Evolutionary conservation across 1,140 invertebrate species (phyloP).

Genomic region (Ptiloglossa arizonensis): DNA sequence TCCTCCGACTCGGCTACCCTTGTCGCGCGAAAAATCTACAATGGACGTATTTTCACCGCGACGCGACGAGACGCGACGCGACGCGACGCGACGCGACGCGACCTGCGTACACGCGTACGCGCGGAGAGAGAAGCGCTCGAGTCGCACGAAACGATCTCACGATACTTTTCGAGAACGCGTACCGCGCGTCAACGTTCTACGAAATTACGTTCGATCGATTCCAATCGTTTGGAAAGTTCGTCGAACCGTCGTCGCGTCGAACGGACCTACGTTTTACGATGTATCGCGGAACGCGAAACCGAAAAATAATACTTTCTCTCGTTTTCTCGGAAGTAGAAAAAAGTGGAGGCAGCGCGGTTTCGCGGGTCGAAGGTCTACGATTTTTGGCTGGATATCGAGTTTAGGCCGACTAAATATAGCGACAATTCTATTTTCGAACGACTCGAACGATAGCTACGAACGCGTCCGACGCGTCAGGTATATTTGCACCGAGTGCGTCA

Average conservation of each 20-base stretch:
- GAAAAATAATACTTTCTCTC: neutral
- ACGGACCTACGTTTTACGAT: too few species aligned
- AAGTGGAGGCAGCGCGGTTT: slow-evolving; percentile 22
- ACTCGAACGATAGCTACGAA: slow-evolving; percentile 68
- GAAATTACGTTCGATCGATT: too few species aligned
- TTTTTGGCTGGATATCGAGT: slow-evolving; percentile 79
- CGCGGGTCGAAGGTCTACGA: slow-evolving; percentile 73
- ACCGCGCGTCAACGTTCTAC: too few species aligned
- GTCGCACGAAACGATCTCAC: neutral
- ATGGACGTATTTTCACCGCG: slow-evolving; percentile 2
- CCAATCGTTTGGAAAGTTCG: too few species aligned
- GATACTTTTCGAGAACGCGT: neutral
- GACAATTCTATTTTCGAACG: slow-evolving; percentile 76
- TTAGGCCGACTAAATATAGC: slow-evolving; percentile 80
- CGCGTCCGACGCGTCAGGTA: slow-evolving; percentile 55
- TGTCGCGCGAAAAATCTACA: slow-evolving; percentile 35
- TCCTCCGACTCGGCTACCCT: slow-evolving; percentile 24
- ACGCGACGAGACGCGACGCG: slow-evolving; percentile 15
- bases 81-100: slow-evolving; percentile 1
- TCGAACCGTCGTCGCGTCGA: too few species aligned
- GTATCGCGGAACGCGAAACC: too few species aligned
- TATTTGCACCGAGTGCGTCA: slow-evolving; percentile 67
- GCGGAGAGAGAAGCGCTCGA: neutral
- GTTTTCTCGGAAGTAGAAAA: neutral
- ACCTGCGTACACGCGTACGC: too few species aligned